Conservation (phyloP, 2,113 vertebrate species). For the Anser cygnoides region DNA sequence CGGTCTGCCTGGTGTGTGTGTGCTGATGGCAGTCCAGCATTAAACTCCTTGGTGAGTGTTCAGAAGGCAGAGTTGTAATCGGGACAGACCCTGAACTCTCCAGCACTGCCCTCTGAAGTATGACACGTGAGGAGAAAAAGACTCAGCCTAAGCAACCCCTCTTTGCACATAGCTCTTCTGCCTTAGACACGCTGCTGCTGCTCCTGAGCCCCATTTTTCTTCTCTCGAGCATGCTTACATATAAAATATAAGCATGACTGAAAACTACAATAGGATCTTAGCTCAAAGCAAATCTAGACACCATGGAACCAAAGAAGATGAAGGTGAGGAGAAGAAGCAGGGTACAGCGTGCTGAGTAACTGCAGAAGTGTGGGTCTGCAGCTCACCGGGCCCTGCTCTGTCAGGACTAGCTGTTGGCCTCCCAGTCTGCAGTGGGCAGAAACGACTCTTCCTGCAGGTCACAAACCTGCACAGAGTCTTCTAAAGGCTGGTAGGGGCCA, state of each 20-base stretch:
- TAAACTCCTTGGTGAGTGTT: background rate
- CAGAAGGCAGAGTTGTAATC: background rate
- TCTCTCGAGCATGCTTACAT: background rate
- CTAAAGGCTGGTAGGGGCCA: background rate
- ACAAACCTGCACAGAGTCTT: background rate
- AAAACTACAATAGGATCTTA: background rate
- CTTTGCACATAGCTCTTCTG: background rate
- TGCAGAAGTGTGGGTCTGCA: background rate
- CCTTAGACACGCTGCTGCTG: background rate
- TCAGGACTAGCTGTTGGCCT: background rate
- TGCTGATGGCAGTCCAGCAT: rapidly evolving
- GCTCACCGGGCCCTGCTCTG: background rate
- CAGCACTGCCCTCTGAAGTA: background rate
- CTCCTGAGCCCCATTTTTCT: background rate
- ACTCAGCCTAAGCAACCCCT: background rate
- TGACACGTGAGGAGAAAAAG: background rate
- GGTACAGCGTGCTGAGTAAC: background rate
- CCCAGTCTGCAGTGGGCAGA: background rate
- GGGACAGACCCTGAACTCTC: background rate
- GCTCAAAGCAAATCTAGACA: background rate
- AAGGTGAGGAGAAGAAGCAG: background rate
- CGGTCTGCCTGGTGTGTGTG: background rate
- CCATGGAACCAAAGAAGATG: background rate
- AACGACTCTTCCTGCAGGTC: background rate
- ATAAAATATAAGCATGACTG: background rate